Percentiles rank a stretch among this genome's conserved stretches.
Conservation (phyloP, 2,888 invertebrate species). For the Drosophila recens region DNA sequence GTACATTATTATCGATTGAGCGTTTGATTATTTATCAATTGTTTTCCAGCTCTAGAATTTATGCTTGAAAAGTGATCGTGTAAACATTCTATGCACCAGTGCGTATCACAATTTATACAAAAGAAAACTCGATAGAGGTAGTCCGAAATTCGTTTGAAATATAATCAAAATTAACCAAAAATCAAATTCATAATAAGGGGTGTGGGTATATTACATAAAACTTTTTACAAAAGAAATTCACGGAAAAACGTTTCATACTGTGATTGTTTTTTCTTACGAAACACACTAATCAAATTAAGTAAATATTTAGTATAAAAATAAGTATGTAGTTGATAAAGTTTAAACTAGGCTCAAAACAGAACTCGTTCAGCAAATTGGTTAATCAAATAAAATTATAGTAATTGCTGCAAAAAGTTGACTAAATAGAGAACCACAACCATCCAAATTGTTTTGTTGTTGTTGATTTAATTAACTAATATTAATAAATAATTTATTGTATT, state of each 20-base stretch:
- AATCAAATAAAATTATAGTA: constrained; percentile 44
- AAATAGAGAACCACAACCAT: constrained; percentile 85
- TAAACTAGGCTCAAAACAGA: constrained; percentile 47
- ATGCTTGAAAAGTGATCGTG: constrained; percentile 44
- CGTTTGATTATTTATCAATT: not conserved
- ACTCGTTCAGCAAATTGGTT: constrained; percentile 36
- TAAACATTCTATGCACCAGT: constrained; percentile 69
- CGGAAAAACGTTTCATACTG: constrained; percentile 81
- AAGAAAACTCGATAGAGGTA: constrained; percentile 14
- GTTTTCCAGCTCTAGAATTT: constrained; percentile 33
- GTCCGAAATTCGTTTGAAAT: constrained; percentile 39
- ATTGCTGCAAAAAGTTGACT: constrained; percentile 51
- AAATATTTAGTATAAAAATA: constrained; percentile 58
- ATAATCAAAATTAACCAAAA: constrained; percentile 28
- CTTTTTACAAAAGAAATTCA: constrained; percentile 75
- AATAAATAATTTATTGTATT: constrained; percentile 37
- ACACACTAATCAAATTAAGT: constrained; percentile 39
- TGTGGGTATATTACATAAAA: constrained; percentile 36
- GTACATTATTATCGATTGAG: not conserved
- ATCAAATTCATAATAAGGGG: constrained; percentile 16
- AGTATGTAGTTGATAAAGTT: constrained; percentile 36
- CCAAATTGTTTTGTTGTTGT: constrained; percentile 35
- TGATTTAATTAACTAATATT: constrained; percentile 64
- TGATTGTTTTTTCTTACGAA: constrained; percentile 11
- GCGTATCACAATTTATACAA: constrained; percentile 41